These are phyloP conservation scores for Eurypyga helias DNA, from an alignment of 2,113 vertebrate genomes.

Conservation along the genomic window DNA sequence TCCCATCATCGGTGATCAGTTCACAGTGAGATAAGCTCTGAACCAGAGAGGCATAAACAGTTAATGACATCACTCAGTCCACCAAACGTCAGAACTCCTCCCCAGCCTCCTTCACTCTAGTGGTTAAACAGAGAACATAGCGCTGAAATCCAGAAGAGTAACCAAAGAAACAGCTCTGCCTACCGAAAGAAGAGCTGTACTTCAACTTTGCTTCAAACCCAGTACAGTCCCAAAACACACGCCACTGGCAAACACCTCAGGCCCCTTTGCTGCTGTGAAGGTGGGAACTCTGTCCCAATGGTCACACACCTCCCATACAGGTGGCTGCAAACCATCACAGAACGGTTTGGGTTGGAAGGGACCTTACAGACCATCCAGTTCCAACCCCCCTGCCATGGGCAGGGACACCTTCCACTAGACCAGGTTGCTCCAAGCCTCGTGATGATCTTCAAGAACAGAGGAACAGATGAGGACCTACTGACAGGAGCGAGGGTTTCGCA, in stretches of 20 bases:
- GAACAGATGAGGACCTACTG: not conserved
- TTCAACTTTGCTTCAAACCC: not conserved
- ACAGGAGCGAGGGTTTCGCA: not conserved
- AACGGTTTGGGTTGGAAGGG: too few relatives aligned
- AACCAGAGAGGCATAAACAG: not conserved
- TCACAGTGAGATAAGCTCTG: slow-evolving; percentile 94
- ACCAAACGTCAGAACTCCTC: not conserved
- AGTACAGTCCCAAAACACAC: not conserved
- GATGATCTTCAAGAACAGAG: rapidly evolving
- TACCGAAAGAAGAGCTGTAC: not conserved
- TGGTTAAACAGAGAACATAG: not conserved
- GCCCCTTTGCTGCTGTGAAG: not conserved
- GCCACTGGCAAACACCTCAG: not conserved
- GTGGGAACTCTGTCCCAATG: not conserved
- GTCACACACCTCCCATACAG: rapidly evolving
- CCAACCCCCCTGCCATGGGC: too few relatives aligned
- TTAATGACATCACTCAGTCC: not conserved
- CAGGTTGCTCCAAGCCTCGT: too few relatives aligned
- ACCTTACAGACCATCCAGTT: too few relatives aligned
- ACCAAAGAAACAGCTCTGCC: not conserved
- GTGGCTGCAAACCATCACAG: not conserved
- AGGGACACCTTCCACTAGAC: too few relatives aligned
- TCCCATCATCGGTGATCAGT: slow-evolving; percentile 92
- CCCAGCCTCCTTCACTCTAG: not conserved
- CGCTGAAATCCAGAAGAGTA: not conserved